Base-by-base conservation (phyloP, 2,888 invertebrate genomes). In the Scaptomyza tumidula region DNA sequence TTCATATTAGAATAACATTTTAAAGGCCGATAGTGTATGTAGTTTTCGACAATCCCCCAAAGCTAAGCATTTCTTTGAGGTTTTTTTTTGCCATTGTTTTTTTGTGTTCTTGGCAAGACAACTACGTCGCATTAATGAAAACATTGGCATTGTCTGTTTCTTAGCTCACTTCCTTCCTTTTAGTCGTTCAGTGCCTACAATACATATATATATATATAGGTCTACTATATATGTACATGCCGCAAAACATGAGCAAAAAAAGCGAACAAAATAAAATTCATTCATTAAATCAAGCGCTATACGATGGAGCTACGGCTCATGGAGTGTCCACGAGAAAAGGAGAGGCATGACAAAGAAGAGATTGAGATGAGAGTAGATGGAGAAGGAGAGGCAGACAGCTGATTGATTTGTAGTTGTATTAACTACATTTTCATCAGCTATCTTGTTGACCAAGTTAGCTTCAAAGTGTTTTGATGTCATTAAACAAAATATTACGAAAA, bases 41-140 rank as follows among this genome's bases (percentile, higher is more conserved):
- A 5, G 0, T 27, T 7, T 24, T 57, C 55, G 39, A 3, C 16
- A 16, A 19, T 10, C 3, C n/a, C 9, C 11, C 14, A 19, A 31
- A 37, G 13, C n/a, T 48, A 10, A 48, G 7, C 19, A 39, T 37
- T 43, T 44, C 6, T 56, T 66, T 44, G 19, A 19, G 19, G 24
- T 24, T 24, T 5, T 24, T 24, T 48, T 52, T 71, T 63, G 53
- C 49, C 66, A 45, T 39, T 57, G 54, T 6, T 27, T 29, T 39
- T 65, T 73, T 80, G 52, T 60, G 82, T 81, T 86, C 78, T 88
- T 86, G 79, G 88, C 84, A 87, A 71, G 82, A 7, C 10, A 75
- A 71, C 88, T 80, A 41, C 83, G 76, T 57, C 89, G 80, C 86
- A 82, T 82, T 89, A 89, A 89, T 85, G 85, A 89, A 89, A 84